Base-by-base conservation (phyloP, 1,140 invertebrate genomes). In the Babylonia areolata region DNA sequence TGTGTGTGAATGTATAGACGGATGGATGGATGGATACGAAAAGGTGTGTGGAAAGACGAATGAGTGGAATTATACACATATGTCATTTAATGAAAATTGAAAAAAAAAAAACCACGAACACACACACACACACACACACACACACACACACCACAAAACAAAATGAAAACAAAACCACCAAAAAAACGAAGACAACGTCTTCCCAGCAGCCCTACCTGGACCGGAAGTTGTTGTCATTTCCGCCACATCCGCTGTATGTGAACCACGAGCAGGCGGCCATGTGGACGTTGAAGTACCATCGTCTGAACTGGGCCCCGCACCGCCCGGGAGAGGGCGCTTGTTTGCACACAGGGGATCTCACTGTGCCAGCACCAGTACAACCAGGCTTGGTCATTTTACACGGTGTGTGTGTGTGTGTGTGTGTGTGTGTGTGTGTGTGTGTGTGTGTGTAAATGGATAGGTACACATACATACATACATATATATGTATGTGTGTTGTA, bases 181-280 rank as follows among this genome's bases (percentile, higher is more conserved):
- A n/a, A n/a, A n/a, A n/a, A n/a, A n/a, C n/a, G n/a, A n/a, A n/a
- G n/a, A n/a, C n/a, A n/a, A n/a, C n/a, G n/a, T n/a, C n/a, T n/a
- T n/a, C n/a, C n/a, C n/a, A n/a, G n/a, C n/a, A n/a, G 2, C 9
- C 81, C 81, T 87, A 82, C 79, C 90, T 91, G 23, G 81, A 71
- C 2, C 80, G 69, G 93, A 97, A 97, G 90, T 95, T 96, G 95
- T 97, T 97, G 69, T 92, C 94, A 92, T 97, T 97, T 85, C 96
- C 96, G 85, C 95, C 95, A 88, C 96, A 96, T 82, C 96, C 96
- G 12, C 96, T 95, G 87, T 96, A 97, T 84, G 95, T 95, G 92
- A 96, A 97, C 90, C 95, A 92, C 58, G 95, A 90, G 23, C 84
- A 85, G 84, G 94, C 93, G 58, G 95, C 94, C 71, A 94, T 82